Conservation (phyloP, 2,113 vertebrate genomes). For the Microcebus murinus region DNA sequence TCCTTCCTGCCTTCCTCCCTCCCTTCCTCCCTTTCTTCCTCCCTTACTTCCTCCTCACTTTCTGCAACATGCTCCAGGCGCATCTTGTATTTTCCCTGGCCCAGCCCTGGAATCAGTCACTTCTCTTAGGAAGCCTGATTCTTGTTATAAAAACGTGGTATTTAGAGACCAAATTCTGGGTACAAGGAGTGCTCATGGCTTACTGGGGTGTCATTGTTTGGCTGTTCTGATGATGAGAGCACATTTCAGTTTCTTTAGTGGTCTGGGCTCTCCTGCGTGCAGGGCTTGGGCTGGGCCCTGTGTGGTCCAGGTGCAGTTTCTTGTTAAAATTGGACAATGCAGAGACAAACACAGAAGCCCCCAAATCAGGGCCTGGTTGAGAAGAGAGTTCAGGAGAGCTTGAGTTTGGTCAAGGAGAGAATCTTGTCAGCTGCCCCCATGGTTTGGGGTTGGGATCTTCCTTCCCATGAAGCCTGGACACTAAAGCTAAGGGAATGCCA, state of each 20-base stretch:
- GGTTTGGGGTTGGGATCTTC: neutral
- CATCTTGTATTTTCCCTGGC: neutral
- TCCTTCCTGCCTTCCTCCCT: neutral
- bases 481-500: neutral
- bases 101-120: neutral
- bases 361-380: neutral
- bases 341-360: neutral
- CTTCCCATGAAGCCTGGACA: neutral
- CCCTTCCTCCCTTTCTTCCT: neutral
- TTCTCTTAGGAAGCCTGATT: neutral
- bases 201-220: neutral
- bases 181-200: neutral
- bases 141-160: neutral
- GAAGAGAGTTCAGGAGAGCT: neutral
- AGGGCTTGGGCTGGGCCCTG: neutral
- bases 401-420: neutral
- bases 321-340: neutral
- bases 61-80: neutral
- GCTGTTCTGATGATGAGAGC: neutral
- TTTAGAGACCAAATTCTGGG: neutral
- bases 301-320: neutral
- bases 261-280: neutral
- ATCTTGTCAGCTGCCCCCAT: neutral
- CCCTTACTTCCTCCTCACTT: neutral
- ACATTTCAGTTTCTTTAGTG: neutral